phyloP scores from a whole-genome alignment of 2,797 vertebrate genomes.

The Phrynocephalus vlangalii region DNA sequence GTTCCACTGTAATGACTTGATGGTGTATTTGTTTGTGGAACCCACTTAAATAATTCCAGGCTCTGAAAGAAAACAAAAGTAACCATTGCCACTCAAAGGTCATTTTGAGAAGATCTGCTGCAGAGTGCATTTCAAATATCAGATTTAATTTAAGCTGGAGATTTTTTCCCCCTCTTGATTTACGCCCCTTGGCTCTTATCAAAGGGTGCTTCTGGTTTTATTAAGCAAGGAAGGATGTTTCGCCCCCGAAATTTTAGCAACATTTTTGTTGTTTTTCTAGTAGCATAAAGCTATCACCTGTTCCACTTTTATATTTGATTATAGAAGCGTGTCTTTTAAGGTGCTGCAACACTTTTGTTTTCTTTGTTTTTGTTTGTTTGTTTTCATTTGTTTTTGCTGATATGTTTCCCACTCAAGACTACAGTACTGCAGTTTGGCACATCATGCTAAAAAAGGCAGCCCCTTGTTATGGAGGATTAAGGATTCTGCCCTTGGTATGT shows the following conservation, averaged over 20 bases:
- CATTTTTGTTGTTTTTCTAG: no score
- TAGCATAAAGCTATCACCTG: no score
- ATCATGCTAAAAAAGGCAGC: neutral
- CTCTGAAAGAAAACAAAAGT: neutral
- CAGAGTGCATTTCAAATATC: neutral
- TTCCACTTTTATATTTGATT: no score
- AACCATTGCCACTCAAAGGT: neutral
- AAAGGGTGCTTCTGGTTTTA: neutral
- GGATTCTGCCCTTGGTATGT: neutral
- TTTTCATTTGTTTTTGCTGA: no score
- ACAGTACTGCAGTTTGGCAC: neutral
- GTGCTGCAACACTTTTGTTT: no score
- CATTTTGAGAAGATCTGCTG: neutral
- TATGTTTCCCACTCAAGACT: neutral
- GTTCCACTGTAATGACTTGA: no score
- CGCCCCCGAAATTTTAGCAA: no score
- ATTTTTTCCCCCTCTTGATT: neutral
- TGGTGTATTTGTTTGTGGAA: neutral
- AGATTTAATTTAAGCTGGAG: conserved; percentile 10
- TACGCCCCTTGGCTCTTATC: no score
- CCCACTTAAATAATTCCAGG: neutral
- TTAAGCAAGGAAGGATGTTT: neutral
- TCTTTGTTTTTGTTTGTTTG: no score
- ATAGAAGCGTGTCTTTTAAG: no score
- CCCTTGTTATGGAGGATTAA: neutral